Evolutionary conservation across 2,888 invertebrate genomes (phyloP).

Genomic region (Mythimna pallens): DNA sequence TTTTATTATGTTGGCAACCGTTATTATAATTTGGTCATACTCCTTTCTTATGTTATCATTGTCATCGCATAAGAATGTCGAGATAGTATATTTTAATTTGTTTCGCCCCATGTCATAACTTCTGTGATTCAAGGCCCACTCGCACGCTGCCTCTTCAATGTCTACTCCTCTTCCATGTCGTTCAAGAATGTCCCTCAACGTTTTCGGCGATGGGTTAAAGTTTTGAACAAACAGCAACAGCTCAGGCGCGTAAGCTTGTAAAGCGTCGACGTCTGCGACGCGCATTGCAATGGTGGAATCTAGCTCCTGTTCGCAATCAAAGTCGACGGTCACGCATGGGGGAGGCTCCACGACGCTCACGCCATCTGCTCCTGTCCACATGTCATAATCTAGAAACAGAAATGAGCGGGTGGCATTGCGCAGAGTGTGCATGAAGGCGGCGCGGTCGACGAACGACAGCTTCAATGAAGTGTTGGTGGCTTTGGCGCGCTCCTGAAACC

Average conservation of each 20-base stretch:
- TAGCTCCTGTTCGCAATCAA: constrained; percentile 35
- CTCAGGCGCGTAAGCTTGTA: constrained; percentile 25
- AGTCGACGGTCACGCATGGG: constrained; percentile 16
- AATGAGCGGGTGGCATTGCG: constrained; percentile 38
- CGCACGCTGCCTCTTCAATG: constrained; percentile 45
- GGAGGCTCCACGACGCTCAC: constrained; percentile 45
- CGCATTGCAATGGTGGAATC: constrained; percentile 51
- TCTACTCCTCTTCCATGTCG: constrained; percentile 17
- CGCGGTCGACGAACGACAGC: neutral
- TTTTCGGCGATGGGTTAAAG: constrained; percentile 28
- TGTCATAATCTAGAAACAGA: constrained; percentile 59
- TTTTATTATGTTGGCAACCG: neutral
- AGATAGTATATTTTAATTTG: constrained; percentile 48
- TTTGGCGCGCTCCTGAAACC: constrained; percentile 11
- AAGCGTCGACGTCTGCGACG: constrained; percentile 29
- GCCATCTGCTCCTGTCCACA: constrained; percentile 38
- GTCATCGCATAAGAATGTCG: neutral
- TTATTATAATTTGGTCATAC: neutral
- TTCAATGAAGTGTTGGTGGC: neutral
- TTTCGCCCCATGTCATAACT: neutral
- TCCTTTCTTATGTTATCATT: neutral
- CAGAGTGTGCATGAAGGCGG: constrained; percentile 1
- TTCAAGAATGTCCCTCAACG: constrained; percentile 40
- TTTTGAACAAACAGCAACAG: constrained; percentile 29
- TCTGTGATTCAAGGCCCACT: neutral